phyloP scores from a whole-genome alignment of 1,140 invertebrate genomes.

The Solenopsis invicta region DNA sequence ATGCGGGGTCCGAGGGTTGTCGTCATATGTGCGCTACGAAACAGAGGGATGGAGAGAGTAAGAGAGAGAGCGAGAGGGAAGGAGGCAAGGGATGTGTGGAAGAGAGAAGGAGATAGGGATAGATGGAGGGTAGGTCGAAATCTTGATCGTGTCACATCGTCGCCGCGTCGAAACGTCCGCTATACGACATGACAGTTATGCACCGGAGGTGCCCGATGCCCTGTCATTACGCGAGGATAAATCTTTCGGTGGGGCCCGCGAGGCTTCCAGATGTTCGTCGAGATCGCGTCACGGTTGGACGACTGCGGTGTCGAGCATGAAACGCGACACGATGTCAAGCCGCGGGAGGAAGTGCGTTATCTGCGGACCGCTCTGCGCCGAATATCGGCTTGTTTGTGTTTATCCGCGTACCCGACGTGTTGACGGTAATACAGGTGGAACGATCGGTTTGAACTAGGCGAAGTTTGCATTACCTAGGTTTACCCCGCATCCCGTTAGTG shows the following conservation, averaged over 20 bases:
- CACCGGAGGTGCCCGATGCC: conserved; percentile 71
- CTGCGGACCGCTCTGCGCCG: conserved; percentile 26
- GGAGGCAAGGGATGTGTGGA: not conserved
- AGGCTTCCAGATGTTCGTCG: conserved; percentile 67
- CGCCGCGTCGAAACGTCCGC: conserved; percentile 57
- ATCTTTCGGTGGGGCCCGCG: conserved; percentile 62
- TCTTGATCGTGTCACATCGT: conserved; percentile 77
- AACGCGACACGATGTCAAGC: conserved; percentile 65
- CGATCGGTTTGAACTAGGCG: conserved; percentile 40
- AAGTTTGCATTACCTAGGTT: conserved; percentile 52
- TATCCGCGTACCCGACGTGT: conserved; percentile 48
- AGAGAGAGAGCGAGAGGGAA: not conserved
- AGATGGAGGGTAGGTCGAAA: conserved; percentile 57
- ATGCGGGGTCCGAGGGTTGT: conserved; percentile 41
- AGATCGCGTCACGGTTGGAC: conserved; percentile 61
- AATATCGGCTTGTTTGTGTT: conserved; percentile 56
- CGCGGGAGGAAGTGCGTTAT: conserved; percentile 54
- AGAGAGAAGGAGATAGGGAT: not conserved
- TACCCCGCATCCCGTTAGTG: conserved; percentile 30
- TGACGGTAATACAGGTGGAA: conserved; percentile 39
- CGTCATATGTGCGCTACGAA: conserved; percentile 48
- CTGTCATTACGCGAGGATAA: conserved; percentile 76
- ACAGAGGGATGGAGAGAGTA: not conserved
- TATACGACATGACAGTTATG: conserved; percentile 77
- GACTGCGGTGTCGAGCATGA: conserved; percentile 53